Conservation (phyloP, 2,113 vertebrate species). For the Rhynchopsitta pachyrhyncha region DNA sequence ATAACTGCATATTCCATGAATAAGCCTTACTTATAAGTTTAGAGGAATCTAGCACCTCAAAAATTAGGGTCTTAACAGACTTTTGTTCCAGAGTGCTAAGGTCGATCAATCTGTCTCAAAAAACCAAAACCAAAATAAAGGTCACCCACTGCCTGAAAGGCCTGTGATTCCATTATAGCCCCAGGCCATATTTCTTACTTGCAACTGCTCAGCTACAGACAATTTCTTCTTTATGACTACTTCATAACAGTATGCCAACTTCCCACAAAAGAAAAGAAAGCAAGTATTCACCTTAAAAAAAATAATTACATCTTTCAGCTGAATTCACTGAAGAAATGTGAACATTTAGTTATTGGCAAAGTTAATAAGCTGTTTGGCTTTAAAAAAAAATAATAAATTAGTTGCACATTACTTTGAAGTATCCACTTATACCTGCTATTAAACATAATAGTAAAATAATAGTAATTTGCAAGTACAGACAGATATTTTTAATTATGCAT, state of each 20-base stretch:
- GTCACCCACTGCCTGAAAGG: background rate
- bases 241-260: background rate
- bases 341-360: background rate
- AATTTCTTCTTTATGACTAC: background rate
- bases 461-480: background rate
- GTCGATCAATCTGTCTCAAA: background rate
- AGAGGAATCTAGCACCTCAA: background rate
- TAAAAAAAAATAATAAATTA: background rate
- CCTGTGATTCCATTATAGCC: background rate
- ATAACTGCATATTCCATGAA: background rate
- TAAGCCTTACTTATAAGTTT: background rate
- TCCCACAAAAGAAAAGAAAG: background rate
- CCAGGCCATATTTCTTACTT: background rate
- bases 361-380: background rate
- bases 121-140: background rate
- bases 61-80: background rate
- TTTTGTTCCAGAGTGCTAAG: background rate
- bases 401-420: background rate
- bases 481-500: background rate
- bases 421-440: background rate
- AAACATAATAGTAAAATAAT: background rate
- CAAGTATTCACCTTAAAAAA: background rate
- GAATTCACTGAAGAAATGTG: background rate
- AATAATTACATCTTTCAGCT: background rate
- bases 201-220: background rate